A percentile compares a stretch with the other conserved stretches of the same genome.
phyloP scores from a whole-genome alignment of 1,140 invertebrate genomes.

The Meloidogyne floridensis region DNA sequence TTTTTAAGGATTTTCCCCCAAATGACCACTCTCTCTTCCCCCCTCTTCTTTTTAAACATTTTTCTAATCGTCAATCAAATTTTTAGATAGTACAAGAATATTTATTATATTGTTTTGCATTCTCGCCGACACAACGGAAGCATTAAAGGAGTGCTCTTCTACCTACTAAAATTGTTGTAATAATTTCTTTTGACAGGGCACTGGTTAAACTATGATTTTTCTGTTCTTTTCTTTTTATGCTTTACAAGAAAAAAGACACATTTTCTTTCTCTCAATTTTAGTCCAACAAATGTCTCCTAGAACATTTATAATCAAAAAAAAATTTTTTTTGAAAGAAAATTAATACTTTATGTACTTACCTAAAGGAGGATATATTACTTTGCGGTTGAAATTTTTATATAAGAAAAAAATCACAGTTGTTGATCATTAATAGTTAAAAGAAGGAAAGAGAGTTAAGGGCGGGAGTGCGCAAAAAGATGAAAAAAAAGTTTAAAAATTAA shows the following conservation, averaged over 20 bases:
- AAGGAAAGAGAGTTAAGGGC: not conserved
- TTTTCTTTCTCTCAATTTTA: too few relatives aligned
- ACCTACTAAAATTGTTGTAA: not conserved
- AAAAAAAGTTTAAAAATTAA: not conserved
- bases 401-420: not conserved
- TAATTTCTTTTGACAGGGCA: slow-evolving; percentile 8
- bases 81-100: not conserved
- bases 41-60: not conserved
- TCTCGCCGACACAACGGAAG: slow-evolving; percentile 6
- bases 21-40: not conserved
- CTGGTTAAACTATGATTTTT: not conserved
- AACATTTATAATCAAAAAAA: too few relatives aligned
- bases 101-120: slow-evolving; percentile 29
- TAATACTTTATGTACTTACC: not conserved
- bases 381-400: not conserved
- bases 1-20: not conserved
- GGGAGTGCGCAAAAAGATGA: not conserved
- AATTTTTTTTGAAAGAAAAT: not conserved
- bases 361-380: not conserved
- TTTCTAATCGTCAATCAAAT: slow-evolving; percentile 6
- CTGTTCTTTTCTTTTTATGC: not conserved
- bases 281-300: too few relatives aligned
- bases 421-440: not conserved
- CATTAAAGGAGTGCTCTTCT: not conserved
- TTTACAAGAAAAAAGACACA: not conserved